phyloP scores from a whole-genome alignment of 2,888 invertebrate species.

The Ctenicera cuprea region DNA sequence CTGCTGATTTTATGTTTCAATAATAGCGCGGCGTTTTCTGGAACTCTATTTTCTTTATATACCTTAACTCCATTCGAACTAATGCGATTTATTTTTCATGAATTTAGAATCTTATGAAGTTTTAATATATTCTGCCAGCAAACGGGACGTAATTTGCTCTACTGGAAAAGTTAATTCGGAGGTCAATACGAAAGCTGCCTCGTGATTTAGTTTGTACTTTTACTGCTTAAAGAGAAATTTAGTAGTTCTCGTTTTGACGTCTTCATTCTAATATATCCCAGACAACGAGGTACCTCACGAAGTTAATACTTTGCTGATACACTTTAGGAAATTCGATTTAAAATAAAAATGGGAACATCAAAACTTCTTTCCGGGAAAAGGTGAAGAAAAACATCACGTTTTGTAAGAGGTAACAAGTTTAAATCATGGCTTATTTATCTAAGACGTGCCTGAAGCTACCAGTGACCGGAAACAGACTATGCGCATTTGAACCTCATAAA shows the following conservation, averaged over 20 bases:
- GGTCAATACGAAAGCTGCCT: constrained; percentile 43
- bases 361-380: constrained; percentile 25
- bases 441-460: constrained; percentile 41
- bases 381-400: constrained; percentile 43
- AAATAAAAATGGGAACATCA: constrained; percentile 19
- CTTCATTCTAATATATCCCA: neutral
- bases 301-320: constrained; percentile 7
- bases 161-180: constrained; percentile 46
- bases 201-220: constrained; percentile 22
- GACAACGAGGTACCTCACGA: neutral
- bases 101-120: constrained; percentile 51
- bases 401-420: constrained; percentile 45
- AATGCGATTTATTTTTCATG: constrained; percentile 51
- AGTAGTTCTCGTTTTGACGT: neutral
- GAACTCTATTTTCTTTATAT: constrained; percentile 36
- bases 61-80: constrained; percentile 45
- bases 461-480: constrained; percentile 46
- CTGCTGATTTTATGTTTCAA: constrained; percentile 45
- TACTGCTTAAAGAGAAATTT: constrained; percentile 15
- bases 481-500: constrained; percentile 49
- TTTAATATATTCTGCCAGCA: constrained; percentile 49
- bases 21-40: constrained; percentile 32
- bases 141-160: constrained; percentile 46
- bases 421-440: constrained; percentile 50
- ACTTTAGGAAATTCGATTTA: constrained; percentile 12